phyloP scores from a whole-genome alignment of 2,113 vertebrate species.

The Tonatia bakeri region DNA sequence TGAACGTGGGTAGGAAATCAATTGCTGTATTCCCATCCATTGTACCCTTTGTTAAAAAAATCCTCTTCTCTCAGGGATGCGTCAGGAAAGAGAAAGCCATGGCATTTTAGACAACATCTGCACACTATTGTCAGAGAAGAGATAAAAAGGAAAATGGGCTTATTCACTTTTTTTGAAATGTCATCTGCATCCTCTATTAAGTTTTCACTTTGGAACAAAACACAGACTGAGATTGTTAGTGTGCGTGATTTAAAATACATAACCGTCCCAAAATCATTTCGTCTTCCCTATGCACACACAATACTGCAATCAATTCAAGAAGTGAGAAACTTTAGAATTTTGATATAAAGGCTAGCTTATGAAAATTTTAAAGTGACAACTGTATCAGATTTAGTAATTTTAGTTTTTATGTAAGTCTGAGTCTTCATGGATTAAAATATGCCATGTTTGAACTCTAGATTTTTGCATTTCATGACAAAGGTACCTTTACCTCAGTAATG shows the following conservation, averaged over 20 bases:
- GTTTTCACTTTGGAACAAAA: neutral
- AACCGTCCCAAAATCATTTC: neutral
- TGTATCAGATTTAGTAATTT: neutral
- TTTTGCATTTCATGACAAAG: neutral
- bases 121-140: neutral
- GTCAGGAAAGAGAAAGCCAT: neutral
- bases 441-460: neutral
- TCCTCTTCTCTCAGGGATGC: neutral
- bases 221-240: neutral
- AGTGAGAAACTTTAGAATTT: neutral
- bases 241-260: neutral
- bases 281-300: neutral
- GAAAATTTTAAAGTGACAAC: neutral
- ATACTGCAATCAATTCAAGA: neutral
- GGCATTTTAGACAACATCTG: neutral
- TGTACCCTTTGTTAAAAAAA: neutral
- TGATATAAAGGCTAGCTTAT: neutral
- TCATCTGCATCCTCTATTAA: neutral
- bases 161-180: neutral
- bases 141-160: neutral
- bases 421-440: neutral
- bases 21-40: neutral
- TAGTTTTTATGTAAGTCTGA: neutral
- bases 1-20: neutral
- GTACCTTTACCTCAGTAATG: neutral